These are phyloP conservation scores for Charanyca ferruginea DNA, from an alignment of 2,888 invertebrate genomes.

Conservation along the genomic window DNA sequence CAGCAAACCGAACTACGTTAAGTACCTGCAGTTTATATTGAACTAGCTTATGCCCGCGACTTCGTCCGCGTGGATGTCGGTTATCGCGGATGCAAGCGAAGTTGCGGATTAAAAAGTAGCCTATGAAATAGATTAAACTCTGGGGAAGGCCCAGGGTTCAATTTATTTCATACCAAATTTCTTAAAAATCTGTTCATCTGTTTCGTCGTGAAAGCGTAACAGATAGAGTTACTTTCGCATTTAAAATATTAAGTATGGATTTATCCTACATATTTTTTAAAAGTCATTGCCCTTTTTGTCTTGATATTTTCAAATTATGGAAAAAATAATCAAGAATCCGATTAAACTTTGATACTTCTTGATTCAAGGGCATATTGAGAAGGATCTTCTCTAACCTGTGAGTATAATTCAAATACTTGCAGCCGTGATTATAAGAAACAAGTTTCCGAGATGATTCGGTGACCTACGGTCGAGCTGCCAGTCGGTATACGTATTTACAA, in stretches of 20 bases:
- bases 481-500: constrained; percentile 54
- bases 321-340: constrained; percentile 8
- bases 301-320: background rate
- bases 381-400: constrained; percentile 15
- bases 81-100: too few relatives aligned
- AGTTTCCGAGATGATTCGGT: constrained; percentile 59
- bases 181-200: too few relatives aligned
- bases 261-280: background rate
- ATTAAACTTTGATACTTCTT: constrained; percentile 18
- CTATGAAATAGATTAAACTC: too few relatives aligned
- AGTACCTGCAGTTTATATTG: background rate
- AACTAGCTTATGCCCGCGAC: too few relatives aligned
- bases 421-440: constrained; percentile 50
- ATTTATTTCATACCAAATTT: too few relatives aligned
- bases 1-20: background rate
- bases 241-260: too few relatives aligned
- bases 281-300: too few relatives aligned
- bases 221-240: too few relatives aligned
- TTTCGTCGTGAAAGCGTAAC: too few relatives aligned
- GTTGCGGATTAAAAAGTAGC: too few relatives aligned
- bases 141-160: too few relatives aligned
- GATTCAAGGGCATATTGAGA: constrained; percentile 40
- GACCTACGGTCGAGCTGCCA: constrained; percentile 41
- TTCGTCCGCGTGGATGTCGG: too few relatives aligned
- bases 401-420: constrained; percentile 31